These are phyloP conservation scores for Grapholita molesta DNA, from an alignment of 1,140 invertebrate species.

Conservation along the genomic window DNA sequence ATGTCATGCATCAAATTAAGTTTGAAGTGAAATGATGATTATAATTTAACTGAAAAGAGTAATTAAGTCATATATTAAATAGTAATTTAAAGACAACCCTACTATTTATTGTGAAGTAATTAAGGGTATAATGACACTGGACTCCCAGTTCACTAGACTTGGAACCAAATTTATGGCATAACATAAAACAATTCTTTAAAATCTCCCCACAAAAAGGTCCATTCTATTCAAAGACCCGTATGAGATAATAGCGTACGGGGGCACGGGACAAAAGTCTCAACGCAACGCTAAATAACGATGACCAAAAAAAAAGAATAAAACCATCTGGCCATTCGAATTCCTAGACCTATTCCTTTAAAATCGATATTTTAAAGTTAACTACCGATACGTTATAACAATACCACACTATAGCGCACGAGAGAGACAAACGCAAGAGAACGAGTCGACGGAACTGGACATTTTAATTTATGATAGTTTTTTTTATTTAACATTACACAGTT, in stretches of 20 bases:
- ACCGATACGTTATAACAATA: conserved; percentile 59
- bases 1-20: not conserved
- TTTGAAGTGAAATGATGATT: not conserved
- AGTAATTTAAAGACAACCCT: not conserved
- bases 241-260: conserved; percentile 66
- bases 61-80: not conserved
- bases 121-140: conserved; percentile 45
- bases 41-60: not conserved
- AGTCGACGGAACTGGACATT: conserved; percentile 57
- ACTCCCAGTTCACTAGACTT: conserved; percentile 38
- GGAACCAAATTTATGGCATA: conserved; percentile 59
- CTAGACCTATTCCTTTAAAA: conserved; percentile 55
- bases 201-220: conserved; percentile 59
- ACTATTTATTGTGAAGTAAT: conserved; percentile 36
- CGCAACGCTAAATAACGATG: conserved; percentile 57
- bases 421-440: conserved; percentile 38
- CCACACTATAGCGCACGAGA: conserved; percentile 43
- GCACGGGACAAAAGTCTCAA: conserved; percentile 65
- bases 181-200: conserved; percentile 75
- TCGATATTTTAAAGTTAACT: conserved; percentile 68
- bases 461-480: conserved; percentile 74
- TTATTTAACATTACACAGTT: conserved; percentile 58
- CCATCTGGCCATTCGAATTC: conserved; percentile 68
- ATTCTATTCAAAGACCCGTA: conserved; percentile 55
- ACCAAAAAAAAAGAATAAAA: conserved; percentile 57